phyloP scores from a whole-genome alignment of 2,888 invertebrate species.

The Molanna angustata region DNA sequence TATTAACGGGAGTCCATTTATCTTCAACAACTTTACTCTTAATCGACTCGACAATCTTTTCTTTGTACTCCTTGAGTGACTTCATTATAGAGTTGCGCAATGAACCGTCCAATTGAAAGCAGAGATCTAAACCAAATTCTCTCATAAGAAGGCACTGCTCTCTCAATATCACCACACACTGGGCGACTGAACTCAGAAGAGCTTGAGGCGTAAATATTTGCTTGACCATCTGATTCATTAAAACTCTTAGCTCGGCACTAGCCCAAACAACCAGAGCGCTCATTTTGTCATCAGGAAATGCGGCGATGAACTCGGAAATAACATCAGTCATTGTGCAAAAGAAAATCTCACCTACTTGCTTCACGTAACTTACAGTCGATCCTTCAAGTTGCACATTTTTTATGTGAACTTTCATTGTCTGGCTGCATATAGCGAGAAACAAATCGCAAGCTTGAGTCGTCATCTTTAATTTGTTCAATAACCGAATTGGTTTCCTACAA shows the following conservation, averaged over 20 bases:
- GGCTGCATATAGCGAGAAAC: conserved; percentile 77
- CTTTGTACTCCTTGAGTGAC: conserved; percentile 73
- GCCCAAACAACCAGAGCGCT: conserved; percentile 85
- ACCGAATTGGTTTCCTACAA: conserved; percentile 76
- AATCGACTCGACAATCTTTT: conserved; percentile 79
- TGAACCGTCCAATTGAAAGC: conserved; percentile 86
- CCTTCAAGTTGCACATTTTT: conserved; percentile 80
- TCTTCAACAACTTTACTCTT: conserved; percentile 77
- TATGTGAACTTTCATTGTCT: conserved; percentile 75
- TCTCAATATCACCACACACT: conserved; percentile 80
- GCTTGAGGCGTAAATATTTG: conserved; percentile 91
- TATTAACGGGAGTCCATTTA: conserved; percentile 80
- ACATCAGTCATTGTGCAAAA: conserved; percentile 79
- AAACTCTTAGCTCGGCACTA: conserved; percentile 74
- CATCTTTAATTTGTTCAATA: conserved; percentile 74
- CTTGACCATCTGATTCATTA: conserved; percentile 78
- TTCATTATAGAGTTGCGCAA: conserved; percentile 73
- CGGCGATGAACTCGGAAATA: conserved; percentile 57
- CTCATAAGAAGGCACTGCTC: conserved; percentile 63
- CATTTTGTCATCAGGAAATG: conserved; percentile 72
- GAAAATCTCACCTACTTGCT: conserved; percentile 78
- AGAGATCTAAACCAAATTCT: conserved; percentile 81
- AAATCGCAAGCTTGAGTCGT: conserved; percentile 74
- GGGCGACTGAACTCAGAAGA: conserved; percentile 76
- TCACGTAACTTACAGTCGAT: conserved; percentile 74